Evolutionary conservation across 1,140 invertebrate genomes (phyloP).

Genomic region (Neotoxoptera formosana): DNA sequence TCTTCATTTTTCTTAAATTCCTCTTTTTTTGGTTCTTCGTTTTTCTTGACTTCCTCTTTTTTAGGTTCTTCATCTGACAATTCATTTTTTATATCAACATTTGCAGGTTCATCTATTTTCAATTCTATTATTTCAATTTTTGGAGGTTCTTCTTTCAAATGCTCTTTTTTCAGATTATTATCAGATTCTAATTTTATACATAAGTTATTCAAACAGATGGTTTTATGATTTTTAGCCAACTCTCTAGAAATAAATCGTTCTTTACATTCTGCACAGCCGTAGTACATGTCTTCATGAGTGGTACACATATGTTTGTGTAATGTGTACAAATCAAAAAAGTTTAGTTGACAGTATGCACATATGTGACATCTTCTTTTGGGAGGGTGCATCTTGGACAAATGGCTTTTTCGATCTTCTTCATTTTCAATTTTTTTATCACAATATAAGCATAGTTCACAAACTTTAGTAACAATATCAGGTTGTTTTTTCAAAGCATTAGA

Average conservation of each 20-base stretch:
- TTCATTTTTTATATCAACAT: background rate
- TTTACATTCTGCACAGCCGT: slow-evolving; percentile 61
- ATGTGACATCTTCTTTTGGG: slow-evolving; percentile 60
- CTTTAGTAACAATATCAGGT: slow-evolving; percentile 56
- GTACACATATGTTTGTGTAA: slow-evolving; percentile 60
- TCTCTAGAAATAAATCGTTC: slow-evolving; percentile 59
- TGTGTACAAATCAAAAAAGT: slow-evolving; percentile 58
- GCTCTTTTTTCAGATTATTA: background rate
- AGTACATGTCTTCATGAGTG: slow-evolving; percentile 59
- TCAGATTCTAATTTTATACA: slow-evolving; percentile 54
- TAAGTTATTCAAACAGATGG: slow-evolving; percentile 55
- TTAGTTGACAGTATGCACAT: slow-evolving; percentile 61
- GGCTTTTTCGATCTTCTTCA: slow-evolving; percentile 59
- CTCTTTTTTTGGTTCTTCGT: slow-evolving; percentile 11
- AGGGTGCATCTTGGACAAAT: slow-evolving; percentile 60
- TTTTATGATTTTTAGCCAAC: slow-evolving; percentile 58
- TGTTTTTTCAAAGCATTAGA: slow-evolving; percentile 45
- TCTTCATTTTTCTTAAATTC: slow-evolving; percentile 22
- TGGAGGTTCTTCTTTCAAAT: slow-evolving; percentile 24
- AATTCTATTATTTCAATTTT: slow-evolving; percentile 45
- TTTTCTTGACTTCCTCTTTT: slow-evolving; percentile 10
- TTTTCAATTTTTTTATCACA: slow-evolving; percentile 61
- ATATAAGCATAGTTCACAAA: slow-evolving; percentile 60
- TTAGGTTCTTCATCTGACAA: background rate
- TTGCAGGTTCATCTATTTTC: background rate